phyloP scores from a whole-genome alignment of 2,797 vertebrate genomes.

The Pipistrellus pipistrellus region DNA sequence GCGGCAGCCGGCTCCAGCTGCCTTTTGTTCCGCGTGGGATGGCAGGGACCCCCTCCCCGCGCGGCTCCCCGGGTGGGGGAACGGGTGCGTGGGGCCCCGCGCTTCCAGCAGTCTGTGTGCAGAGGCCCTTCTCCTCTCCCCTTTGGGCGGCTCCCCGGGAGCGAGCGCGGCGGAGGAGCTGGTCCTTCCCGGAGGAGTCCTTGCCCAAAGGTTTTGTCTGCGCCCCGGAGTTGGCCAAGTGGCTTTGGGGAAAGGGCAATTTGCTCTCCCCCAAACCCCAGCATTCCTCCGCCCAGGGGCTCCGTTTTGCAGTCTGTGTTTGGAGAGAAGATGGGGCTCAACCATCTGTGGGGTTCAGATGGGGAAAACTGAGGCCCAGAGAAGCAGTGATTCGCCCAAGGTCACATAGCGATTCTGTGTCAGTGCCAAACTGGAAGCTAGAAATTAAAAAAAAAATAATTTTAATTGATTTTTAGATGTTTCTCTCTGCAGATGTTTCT shows the following conservation, averaged over 20 bases:
- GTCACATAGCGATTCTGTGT: background rate
- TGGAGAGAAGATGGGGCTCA: background rate
- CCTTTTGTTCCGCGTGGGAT: conserved; percentile 83
- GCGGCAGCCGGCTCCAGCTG: conserved; percentile 79
- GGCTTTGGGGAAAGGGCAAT: background rate
- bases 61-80: background rate
- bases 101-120: background rate
- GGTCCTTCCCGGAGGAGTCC: conserved; percentile 35
- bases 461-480: background rate
- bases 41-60: conserved; percentile 60
- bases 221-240: conserved; percentile 68
- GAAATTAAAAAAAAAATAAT: background rate
- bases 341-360: background rate
- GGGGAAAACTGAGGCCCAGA: conserved; percentile 54
- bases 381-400: conserved; percentile 22
- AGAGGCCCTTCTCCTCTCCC: background rate
- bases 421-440: background rate
- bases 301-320: background rate
- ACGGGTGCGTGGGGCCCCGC: conserved; percentile 3
- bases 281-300: background rate
- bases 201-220: conserved; percentile 79
- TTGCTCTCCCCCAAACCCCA: conserved; percentile 5
- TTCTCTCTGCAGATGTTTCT: too few relatives aligned
- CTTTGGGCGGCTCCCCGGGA: conserved; percentile 14
- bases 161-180: conserved; percentile 14